Evolutionary conservation across 2,113 vertebrate species (phyloP), one percentile per base, ranked within the genome.

Genomic region (Scomber colias): DNA sequence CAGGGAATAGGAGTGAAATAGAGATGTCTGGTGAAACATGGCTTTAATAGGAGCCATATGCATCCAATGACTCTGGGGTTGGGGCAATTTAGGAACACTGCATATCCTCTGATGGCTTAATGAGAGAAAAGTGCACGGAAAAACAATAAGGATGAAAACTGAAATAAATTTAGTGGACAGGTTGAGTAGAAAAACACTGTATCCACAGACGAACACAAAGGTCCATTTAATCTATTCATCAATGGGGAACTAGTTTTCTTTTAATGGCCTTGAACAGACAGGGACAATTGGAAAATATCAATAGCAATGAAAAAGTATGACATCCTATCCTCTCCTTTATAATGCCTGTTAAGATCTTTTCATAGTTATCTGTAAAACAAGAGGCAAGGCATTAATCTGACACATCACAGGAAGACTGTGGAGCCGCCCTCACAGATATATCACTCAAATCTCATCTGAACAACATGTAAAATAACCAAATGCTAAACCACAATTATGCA

Each of bases 11-110:
- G 48, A 86, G 78, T 79, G 81, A 91, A 89, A 90, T 60, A 66
- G 86, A 87, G 87, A 90, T 84, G 81, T 88, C 62, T 88, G 87
- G 35, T 88, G 84, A 85, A 90, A 91, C 91, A 84, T 56, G 74
- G 63, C 48, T 90, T 88, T 92, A 93, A 95, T 92, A 83, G 83
- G 82, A 94, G 91, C 92, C 94, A 94, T 88, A 90, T 93, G 92
- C 79, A 90, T 82, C 81, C 83, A 61, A 10, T 82, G 84, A 92
- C 79, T 84, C 27, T 30, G 51, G 65, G 83, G 76, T 50, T 70
- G 75, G 86, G 71, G 83, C 71, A 14, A 57, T 82, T 76, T 27
- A 35, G 65, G 81, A 87, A 79, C 73, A 71, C 81, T 57, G 55
- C 15, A 21, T 81, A 76, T 82, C 80, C 73, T 73, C 84, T 82